phyloP scores from a whole-genome alignment of 2,888 invertebrate species.

The Xylota sylvarum region DNA sequence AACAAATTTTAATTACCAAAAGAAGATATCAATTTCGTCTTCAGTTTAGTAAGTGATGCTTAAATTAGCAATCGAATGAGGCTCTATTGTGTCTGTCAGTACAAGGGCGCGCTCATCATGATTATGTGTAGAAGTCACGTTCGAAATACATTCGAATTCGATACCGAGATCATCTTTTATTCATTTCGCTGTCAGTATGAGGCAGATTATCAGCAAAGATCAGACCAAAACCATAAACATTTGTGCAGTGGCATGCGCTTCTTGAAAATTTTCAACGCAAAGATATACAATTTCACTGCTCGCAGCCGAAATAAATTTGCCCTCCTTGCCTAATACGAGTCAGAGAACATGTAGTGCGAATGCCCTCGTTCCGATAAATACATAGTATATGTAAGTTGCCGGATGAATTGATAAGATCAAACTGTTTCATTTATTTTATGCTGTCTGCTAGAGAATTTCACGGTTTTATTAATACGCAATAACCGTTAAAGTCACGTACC shows the following conservation, averaged over 20 bases:
- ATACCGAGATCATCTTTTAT: slow-evolving; percentile 72
- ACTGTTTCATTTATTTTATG: slow-evolving; percentile 1
- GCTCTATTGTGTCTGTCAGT: slow-evolving; percentile 42
- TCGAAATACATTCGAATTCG: slow-evolving; percentile 58
- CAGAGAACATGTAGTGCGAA: slow-evolving; percentile 19
- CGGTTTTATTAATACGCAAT: slow-evolving; percentile 31
- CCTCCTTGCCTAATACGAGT: neutral
- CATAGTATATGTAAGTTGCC: slow-evolving; percentile 48
- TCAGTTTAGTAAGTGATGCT: slow-evolving; percentile 3
- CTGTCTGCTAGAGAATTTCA: slow-evolving; percentile 36
- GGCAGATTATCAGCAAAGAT: slow-evolving; percentile 57
- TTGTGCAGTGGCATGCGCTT: slow-evolving; percentile 63
- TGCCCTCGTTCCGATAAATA: slow-evolving; percentile 50
- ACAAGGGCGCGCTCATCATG: slow-evolving; percentile 41
- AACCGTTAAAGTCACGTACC: slow-evolving; percentile 52
- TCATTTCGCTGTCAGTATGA: slow-evolving; percentile 58
- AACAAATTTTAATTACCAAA: slow-evolving; percentile 7
- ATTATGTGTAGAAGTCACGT: slow-evolving; percentile 65
- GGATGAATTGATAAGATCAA: slow-evolving; percentile 53
- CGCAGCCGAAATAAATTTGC: slow-evolving; percentile 39
- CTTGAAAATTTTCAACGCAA: slow-evolving; percentile 47
- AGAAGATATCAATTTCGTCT: slow-evolving; percentile 43
- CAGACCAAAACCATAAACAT: slow-evolving; percentile 60
- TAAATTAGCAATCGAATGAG: slow-evolving; percentile 27
- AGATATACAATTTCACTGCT: slow-evolving; percentile 60